Evolutionary conservation across 2,797 vertebrate genomes (phyloP).

Genomic region (Gymnothorax javanicus): DNA sequence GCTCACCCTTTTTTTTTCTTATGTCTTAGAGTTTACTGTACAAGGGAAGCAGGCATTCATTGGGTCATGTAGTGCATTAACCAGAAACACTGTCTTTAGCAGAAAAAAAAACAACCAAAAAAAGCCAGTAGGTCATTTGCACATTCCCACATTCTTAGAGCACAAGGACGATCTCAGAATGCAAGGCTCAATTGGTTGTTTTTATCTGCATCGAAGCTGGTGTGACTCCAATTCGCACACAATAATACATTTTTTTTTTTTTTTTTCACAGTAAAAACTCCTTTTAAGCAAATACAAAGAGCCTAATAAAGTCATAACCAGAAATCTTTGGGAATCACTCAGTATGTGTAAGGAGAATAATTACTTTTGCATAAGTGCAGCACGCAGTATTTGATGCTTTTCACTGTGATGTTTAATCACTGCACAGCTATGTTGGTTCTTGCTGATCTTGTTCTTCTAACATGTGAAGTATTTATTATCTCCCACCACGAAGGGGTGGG

Average conservation of each 20-base stretch:
- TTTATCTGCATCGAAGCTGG: neutral
- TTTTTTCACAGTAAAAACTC: neutral
- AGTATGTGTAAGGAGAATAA: neutral
- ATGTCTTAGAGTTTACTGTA: neutral
- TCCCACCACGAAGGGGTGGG: too few species aligned
- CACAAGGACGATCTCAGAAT: neutral
- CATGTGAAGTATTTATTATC: neutral
- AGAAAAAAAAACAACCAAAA: neutral
- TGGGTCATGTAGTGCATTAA: neutral
- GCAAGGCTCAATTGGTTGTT: neutral
- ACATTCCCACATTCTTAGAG: neutral
- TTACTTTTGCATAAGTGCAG: neutral
- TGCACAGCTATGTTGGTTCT: neutral
- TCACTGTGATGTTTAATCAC: neutral
- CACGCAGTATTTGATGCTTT: neutral
- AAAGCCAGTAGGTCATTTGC: neutral
- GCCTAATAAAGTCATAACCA: neutral
- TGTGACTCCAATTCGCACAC: neutral
- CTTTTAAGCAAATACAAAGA: neutral
- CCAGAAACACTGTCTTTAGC: neutral
- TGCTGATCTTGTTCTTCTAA: neutral
- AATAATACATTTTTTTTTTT: neutral
- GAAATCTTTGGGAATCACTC: neutral
- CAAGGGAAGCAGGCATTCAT: neutral
- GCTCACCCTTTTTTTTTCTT: neutral